Base-by-base conservation (phyloP, 2,888 invertebrate species). In the Camponotus fellah region DNA sequence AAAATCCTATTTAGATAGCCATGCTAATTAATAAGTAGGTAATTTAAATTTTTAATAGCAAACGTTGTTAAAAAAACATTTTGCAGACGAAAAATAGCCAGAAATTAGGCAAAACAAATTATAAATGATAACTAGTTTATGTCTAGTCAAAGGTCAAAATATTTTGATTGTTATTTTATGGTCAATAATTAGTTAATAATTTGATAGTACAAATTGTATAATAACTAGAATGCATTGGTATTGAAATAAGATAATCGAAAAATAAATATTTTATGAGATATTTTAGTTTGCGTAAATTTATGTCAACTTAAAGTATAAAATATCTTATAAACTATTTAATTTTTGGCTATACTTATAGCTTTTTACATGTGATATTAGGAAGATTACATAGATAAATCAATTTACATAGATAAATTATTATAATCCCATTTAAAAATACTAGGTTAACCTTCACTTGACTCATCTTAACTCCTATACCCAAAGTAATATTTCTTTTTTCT, bases 11-110 rank as follows among this genome's bases (percentile, higher is more conserved):
- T n/a, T 49, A 49, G 49, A 49, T 8, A n/a, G n/a, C 49, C 17
- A 49, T 49, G 17, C 49, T 49, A 49, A 49, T 49, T n/a, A 49
- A 8, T 49, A 49, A 49, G 4, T n/a, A 49, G 49, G n/a, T 49
- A 49, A 49, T 49, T 49, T 49, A n/a, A 49, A 49, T 49, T 49
- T 49, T n/a, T 49, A 49, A 49, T n/a, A 49, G 49, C 49, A n/a
- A 14, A 49, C 49, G 6, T n/a, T n/a, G 8, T 49, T 49, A 49
- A 49, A 49, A 49, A 6, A 49, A 8, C 49, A 49, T 17, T n/a
- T 49, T 49, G 8, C n/a, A 49, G 2, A n/a, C 49, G 49, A 49
- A 49, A 49, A 49, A 49, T 49, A 49, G 49, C n/a, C 49, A 49
- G 49, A 49, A 49, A 49, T 8, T 49, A 8, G n/a, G 5, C n/a